phyloP scores from a whole-genome alignment of 2,888 invertebrate genomes.

The Tenthredo mesomela region DNA sequence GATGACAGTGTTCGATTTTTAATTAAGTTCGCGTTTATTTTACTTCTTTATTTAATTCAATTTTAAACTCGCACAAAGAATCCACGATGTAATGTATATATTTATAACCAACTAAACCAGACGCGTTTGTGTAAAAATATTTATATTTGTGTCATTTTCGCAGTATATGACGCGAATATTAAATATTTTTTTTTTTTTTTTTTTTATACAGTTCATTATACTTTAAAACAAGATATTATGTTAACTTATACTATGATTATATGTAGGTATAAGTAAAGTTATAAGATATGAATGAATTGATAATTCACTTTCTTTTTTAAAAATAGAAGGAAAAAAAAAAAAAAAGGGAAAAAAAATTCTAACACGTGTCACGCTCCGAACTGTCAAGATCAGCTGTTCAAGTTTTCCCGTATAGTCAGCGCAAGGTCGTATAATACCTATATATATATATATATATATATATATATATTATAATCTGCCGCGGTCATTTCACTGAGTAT shows the following conservation, averaged over 20 bases:
- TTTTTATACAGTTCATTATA: not conserved
- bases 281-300: too few relatives aligned
- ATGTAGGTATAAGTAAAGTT: too few relatives aligned
- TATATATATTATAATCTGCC: not conserved
- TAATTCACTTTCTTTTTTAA: not conserved
- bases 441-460: not conserved
- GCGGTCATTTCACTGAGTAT: not conserved
- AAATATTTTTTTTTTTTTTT: not conserved
- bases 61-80: not conserved
- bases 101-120: not conserved
- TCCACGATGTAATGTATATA: too few relatives aligned
- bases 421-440: not conserved
- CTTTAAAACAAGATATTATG: not conserved
- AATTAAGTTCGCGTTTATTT: not conserved
- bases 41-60: not conserved
- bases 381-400: conserved; percentile 33
- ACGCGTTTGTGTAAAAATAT: not conserved
- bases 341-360: not conserved
- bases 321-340: not conserved
- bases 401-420: not conserved
- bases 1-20: not conserved
- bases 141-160: not conserved
- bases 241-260: too few relatives aligned
- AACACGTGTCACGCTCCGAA: not conserved
- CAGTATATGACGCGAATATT: not conserved